These are phyloP conservation scores for Morpho helenor DNA, from an alignment of 2,888 invertebrate genomes.

Conservation along the genomic window DNA sequence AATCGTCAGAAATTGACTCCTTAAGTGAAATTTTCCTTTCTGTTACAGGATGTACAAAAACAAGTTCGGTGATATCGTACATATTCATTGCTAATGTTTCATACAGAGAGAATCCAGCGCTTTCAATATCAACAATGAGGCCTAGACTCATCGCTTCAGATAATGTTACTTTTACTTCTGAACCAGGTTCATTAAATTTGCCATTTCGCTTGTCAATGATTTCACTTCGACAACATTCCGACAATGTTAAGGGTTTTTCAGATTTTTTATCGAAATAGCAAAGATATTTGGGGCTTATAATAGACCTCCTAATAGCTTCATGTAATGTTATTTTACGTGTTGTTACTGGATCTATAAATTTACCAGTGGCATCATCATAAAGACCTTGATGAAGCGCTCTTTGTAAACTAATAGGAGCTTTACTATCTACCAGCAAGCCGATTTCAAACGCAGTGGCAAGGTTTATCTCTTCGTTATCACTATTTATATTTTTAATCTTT, in stretches of 20 bases:
- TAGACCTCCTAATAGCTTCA: slow-evolving; percentile 89
- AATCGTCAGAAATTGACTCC: slow-evolving; percentile 85
- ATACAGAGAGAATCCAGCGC: slow-evolving; percentile 88
- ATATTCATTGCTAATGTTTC: slow-evolving; percentile 89
- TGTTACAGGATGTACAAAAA: slow-evolving; percentile 87
- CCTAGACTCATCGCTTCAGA: slow-evolving; percentile 88
- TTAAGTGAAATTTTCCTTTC: slow-evolving; percentile 85
- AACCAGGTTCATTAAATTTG: slow-evolving; percentile 85
- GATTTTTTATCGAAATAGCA: slow-evolving; percentile 89
- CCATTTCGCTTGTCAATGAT: slow-evolving; percentile 90
- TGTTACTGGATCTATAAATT: slow-evolving; percentile 89
- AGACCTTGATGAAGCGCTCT: slow-evolving; percentile 92
- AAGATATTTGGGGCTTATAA: slow-evolving; percentile 88
- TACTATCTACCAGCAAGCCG: slow-evolving; percentile 89
- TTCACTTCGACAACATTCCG: slow-evolving; percentile 89
- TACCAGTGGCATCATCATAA: slow-evolving; percentile 89
- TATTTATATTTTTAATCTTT: slow-evolving; percentile 84
- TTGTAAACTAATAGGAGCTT: slow-evolving; percentile 90
- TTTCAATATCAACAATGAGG: slow-evolving; percentile 91
- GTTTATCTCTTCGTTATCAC: slow-evolving; percentile 82
- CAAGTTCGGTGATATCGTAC: slow-evolving; percentile 82
- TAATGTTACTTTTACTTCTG: slow-evolving; percentile 82
- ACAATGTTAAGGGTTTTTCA: slow-evolving; percentile 84
- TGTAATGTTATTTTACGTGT: slow-evolving; percentile 89
- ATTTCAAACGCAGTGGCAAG: slow-evolving; percentile 88